phyloP scores from a whole-genome alignment of 2,113 vertebrate genomes.

The Lepus americanus region DNA sequence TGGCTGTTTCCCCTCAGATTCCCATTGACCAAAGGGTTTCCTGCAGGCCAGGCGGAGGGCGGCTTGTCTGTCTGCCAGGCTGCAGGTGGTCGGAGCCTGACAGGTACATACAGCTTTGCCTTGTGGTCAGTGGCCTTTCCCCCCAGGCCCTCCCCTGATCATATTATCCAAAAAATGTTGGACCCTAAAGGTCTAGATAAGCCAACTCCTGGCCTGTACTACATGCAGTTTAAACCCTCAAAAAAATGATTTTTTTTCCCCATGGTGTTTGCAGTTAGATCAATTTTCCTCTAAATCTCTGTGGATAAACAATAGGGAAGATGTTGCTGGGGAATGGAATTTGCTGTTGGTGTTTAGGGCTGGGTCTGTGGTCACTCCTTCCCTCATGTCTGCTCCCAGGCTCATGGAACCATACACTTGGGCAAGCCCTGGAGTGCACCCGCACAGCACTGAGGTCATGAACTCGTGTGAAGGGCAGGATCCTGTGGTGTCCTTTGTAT shows the following conservation, averaged over 20 bases:
- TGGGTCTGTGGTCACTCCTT: not conserved
- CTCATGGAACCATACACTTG: no score
- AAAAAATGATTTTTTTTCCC: not conserved
- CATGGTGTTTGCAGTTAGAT: not conserved
- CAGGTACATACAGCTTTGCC: not conserved
- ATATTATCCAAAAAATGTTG: not conserved
- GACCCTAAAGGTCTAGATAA: not conserved
- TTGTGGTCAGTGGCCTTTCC: not conserved
- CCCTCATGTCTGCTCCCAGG: not conserved
- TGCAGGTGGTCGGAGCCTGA: not conserved
- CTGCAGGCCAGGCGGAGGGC: not conserved
- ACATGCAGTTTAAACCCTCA: not conserved
- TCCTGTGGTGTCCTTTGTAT: not conserved
- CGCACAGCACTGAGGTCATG: no score
- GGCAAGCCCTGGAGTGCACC: no score
- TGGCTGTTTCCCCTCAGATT: not conserved
- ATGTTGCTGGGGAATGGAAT: not conserved
- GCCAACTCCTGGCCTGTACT: not conserved
- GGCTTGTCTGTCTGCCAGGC: not conserved
- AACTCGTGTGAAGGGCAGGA: not conserved
- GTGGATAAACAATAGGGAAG: not conserved
- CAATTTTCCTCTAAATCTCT: not conserved
- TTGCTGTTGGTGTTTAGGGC: not conserved
- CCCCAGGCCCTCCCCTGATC: not conserved
- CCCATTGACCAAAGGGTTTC: not conserved